Evolutionary conservation across 1,140 invertebrate species (phyloP), one percentile per base, ranked within the genome.

Genomic region (Oryctes rhinoceros): DNA sequence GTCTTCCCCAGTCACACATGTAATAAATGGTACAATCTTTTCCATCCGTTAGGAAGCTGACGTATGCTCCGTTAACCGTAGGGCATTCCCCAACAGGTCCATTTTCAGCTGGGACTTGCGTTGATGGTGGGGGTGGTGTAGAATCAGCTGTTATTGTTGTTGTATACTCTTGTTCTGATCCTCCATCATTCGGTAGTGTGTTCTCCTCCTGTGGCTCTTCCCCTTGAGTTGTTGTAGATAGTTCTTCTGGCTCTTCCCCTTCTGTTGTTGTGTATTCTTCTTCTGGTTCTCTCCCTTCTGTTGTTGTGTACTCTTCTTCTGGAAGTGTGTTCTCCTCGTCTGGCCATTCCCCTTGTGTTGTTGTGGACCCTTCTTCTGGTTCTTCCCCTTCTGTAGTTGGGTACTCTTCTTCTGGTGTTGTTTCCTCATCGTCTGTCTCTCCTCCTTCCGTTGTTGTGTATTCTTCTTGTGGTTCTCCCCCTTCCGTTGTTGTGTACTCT

Each of bases 1-100:
- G 87, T 13, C 83, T 78, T 0, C 89, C 90, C 11, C 84, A 86
- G 0, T 88, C 85, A 81, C 92, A 94, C 20, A 89, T 87, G 83
- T 91, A 93, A 83, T 91, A 94, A 75, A 86, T 89, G 3, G 86
- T 83, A 82, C 92, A 93, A 80, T 91, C 88, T 5, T 71, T 81
- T 3, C 83, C 80, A 81, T 92, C 88, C 0, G 87, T 82, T 39
- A 91, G 83, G 2, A 91, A 85, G 82, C 88, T 76, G 11, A 35
- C 67, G 9, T 37, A 74, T 74, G n/a, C n/a, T 1, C 67, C 67
- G 24, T 74, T 74, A 2, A 4, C 3, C 13, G 67, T 1, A 6
- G 67, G 67, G 20, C 83, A 82, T 65, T 82, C 78, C 47, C 77
- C 67, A 74, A 24, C 24, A 4, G 67, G 67, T 24, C 67, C 67